These are phyloP conservation scores for Drosophila siamana DNA, from an alignment of 2,888 invertebrate genomes.

Conservation along the genomic window DNA sequence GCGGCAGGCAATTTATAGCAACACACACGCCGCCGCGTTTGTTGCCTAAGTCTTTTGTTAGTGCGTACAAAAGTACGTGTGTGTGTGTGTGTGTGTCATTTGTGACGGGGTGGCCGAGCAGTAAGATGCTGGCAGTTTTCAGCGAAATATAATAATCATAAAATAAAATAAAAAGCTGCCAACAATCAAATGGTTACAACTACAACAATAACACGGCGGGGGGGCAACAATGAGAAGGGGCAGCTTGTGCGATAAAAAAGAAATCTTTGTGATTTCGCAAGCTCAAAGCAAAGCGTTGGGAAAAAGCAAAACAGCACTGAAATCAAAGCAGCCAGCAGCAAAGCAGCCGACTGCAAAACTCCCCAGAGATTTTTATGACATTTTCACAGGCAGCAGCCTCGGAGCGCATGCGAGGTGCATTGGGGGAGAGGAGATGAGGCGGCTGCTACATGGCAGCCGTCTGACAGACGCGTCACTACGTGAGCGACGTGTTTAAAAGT, in stretches of 20 bases:
- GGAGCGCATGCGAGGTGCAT: constrained; percentile 7
- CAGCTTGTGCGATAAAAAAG: constrained; percentile 69
- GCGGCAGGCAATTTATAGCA: constrained; percentile 45
- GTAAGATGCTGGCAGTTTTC: constrained; percentile 63
- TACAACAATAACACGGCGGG: constrained; percentile 31
- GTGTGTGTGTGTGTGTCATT: constrained; percentile 36
- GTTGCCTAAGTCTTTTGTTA: constrained; percentile 77
- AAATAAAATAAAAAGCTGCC: constrained; percentile 75
- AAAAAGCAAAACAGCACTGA: constrained; percentile 63
- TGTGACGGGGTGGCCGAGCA: constrained; percentile 50
- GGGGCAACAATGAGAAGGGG: constrained; percentile 27
- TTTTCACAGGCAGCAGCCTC: constrained; percentile 67
- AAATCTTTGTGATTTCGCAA: constrained; percentile 77
- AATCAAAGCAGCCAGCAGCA: constrained; percentile 71
- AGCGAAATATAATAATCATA: constrained; percentile 73
- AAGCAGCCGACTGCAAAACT: constrained; percentile 60
- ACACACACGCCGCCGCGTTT: constrained; percentile 53
- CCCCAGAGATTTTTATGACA: constrained; percentile 81
- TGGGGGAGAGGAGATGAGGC: constrained; percentile 33
- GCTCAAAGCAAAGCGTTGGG: constrained; percentile 72
- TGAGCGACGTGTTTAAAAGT: constrained; percentile 84
- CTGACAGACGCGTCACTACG: constrained; percentile 81
- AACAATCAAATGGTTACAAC: constrained; percentile 53
- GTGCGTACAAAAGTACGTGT: no score
- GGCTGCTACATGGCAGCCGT: constrained; percentile 71